Evolutionary conservation across 1,140 invertebrate genomes (phyloP).

Genomic region (Sweltsa coloradensis): DNA sequence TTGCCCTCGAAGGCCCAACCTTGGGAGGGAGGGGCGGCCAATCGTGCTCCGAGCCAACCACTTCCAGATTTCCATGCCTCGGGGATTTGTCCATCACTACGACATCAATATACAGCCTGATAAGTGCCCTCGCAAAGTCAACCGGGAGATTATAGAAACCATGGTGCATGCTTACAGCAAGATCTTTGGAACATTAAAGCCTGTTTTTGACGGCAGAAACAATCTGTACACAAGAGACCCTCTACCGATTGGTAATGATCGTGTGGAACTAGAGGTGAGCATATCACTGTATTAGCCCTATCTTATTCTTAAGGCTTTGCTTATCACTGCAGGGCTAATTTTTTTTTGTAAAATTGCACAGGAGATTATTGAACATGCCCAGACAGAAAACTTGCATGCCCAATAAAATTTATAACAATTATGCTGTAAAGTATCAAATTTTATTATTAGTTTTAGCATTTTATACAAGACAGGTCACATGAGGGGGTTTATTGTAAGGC

Average conservation of each 20-base stretch:
- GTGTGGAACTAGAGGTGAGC: slow-evolving; percentile 81
- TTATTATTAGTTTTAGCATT: too few species aligned
- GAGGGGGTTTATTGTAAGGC: too few species aligned
- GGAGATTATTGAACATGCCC: too few species aligned
- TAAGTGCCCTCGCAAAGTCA: slow-evolving; percentile 98
- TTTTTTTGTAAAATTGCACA: too few species aligned
- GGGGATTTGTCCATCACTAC: slow-evolving; percentile 97
- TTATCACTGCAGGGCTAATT: too few species aligned
- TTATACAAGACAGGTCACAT: too few species aligned
- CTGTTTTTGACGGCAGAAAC: slow-evolving; percentile 98
- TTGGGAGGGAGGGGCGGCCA: slow-evolving; percentile 88
- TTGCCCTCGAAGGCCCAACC: slow-evolving; percentile 74
- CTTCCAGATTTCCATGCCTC: slow-evolving; percentile 99
- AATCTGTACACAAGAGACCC: slow-evolving; percentile 98
- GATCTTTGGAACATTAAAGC: slow-evolving; percentile 94
- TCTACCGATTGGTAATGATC: slow-evolving; percentile 89
- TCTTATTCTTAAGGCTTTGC: too few species aligned
- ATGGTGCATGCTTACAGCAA: slow-evolving; percentile 98
- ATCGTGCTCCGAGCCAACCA: slow-evolving; percentile 96
- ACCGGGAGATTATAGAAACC: slow-evolving; percentile 98
- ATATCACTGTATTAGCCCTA: too few species aligned
- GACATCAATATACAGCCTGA: slow-evolving; percentile 98
- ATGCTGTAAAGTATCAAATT: too few species aligned
- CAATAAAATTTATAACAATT: too few species aligned
- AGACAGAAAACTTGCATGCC: too few species aligned